Conservation (phyloP, 2,888 invertebrate species). For the Amphipoea oculea region DNA sequence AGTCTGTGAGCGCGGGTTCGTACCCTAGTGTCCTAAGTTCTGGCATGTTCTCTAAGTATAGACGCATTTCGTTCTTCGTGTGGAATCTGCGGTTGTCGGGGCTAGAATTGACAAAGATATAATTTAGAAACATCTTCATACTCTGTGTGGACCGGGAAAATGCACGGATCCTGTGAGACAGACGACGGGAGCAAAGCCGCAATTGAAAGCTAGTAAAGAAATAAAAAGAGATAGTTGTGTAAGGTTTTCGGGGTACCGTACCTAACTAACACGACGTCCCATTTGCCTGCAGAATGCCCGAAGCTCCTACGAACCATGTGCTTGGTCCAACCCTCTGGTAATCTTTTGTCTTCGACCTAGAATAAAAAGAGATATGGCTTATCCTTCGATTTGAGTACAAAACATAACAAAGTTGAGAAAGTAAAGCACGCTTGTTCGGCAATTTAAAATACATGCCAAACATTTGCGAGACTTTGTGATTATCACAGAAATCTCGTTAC, state of each 20-base stretch:
- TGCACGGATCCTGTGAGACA: not conserved
- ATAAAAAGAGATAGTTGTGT: not conserved
- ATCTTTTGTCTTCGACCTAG: constrained; percentile 93
- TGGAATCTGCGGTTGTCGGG: constrained; percentile 85
- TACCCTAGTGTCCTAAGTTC: constrained; percentile 71
- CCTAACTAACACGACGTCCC: constrained; percentile 95
- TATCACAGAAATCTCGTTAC: not conserved
- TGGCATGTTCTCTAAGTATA: constrained; percentile 76
- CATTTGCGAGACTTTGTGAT: not conserved
- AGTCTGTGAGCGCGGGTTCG: constrained; percentile 82
- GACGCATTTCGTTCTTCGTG: constrained; percentile 85
- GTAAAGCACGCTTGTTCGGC: not conserved
- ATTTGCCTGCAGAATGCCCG: constrained; percentile 94
- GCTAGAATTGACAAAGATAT: constrained; percentile 67
- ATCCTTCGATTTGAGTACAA: not conserved
- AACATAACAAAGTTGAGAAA: not conserved
- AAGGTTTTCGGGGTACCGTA: constrained; percentile 75
- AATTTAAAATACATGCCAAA: not conserved
- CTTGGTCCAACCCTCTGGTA: constrained; percentile 95
- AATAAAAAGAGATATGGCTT: constrained; percentile 4
- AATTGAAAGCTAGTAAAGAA: not conserved
- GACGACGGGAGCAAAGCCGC: too few relatives aligned
- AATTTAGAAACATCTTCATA: constrained; percentile 15
- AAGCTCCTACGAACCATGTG: constrained; percentile 93
- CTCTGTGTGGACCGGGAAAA: not conserved